These are phyloP conservation scores for Vultur gryphus DNA, from an alignment of 2,797 vertebrate genomes.

Conservation along the genomic window DNA sequence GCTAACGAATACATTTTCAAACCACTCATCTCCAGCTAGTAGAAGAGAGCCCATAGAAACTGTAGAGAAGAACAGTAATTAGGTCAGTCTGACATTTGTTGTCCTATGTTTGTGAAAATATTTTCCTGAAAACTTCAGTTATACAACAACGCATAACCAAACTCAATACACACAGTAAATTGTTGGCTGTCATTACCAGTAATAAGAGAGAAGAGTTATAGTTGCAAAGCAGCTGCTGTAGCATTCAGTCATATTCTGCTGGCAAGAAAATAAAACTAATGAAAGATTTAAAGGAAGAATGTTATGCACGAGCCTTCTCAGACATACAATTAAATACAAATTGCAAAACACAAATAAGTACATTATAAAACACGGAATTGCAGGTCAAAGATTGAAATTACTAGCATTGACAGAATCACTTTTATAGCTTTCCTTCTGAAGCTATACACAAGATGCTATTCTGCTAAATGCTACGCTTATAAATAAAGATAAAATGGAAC, in stretches of 20 bases:
- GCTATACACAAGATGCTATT: not conserved
- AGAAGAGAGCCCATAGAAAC: not conserved
- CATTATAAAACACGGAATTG: not conserved
- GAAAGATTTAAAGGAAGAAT: conserved; percentile 21
- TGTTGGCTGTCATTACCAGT: not conserved
- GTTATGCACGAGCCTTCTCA: not conserved
- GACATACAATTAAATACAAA: not conserved
- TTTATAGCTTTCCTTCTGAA: not conserved
- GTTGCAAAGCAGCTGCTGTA: not conserved
- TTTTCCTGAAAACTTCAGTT: not conserved
- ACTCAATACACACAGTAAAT: not conserved
- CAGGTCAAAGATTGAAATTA: conserved; percentile 2
- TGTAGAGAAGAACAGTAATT: not conserved
- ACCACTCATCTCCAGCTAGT: not conserved
- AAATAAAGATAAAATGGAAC: not conserved
- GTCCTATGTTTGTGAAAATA: not conserved
- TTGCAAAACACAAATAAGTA: not conserved
- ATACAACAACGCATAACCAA: not conserved
- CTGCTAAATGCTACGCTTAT: not conserved
- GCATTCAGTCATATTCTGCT: not conserved
- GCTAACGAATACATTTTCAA: not conserved
- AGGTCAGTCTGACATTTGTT: not conserved
- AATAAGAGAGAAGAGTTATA: not conserved
- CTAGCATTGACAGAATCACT: not conserved
- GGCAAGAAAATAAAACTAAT: conserved; percentile 9